phyloP scores from a whole-genome alignment of 2,113 vertebrate species.

The Calonectris borealis region DNA sequence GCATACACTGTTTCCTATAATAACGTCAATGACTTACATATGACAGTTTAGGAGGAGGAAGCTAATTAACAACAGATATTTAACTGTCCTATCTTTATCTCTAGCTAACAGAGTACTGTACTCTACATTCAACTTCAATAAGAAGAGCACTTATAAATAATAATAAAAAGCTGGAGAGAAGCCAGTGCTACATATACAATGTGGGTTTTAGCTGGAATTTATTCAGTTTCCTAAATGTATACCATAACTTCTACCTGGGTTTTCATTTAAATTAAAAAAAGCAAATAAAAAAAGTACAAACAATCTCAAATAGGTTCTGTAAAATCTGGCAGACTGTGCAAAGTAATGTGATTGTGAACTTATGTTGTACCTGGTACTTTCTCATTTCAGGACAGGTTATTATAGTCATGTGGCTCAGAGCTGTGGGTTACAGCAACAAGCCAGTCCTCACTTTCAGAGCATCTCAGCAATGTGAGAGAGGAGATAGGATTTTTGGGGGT shows the following conservation, averaged over 20 bases:
- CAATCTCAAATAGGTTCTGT: neutral
- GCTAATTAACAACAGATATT: neutral
- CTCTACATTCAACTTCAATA: neutral
- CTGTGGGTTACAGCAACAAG: neutral
- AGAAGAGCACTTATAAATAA: neutral
- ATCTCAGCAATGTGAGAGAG: accelerated
- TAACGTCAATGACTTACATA: neutral
- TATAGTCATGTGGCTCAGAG: neutral
- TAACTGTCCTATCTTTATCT: neutral
- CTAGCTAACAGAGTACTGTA: neutral
- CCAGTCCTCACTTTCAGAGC: neutral
- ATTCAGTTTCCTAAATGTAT: neutral
- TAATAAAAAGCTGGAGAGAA: neutral
- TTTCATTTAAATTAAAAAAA: neutral
- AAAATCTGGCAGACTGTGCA: neutral
- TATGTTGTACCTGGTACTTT: neutral
- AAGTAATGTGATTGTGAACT: neutral
- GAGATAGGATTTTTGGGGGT: neutral
- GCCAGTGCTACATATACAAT: neutral
- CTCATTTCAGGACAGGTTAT: neutral
- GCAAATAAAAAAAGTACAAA: neutral
- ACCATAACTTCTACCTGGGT: neutral
- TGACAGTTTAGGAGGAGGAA: neutral
- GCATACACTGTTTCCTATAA: neutral
- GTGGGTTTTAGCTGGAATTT: neutral